phyloP scores from a whole-genome alignment of 1,140 invertebrate species.

The Hylaeus anthracinus region DNA sequence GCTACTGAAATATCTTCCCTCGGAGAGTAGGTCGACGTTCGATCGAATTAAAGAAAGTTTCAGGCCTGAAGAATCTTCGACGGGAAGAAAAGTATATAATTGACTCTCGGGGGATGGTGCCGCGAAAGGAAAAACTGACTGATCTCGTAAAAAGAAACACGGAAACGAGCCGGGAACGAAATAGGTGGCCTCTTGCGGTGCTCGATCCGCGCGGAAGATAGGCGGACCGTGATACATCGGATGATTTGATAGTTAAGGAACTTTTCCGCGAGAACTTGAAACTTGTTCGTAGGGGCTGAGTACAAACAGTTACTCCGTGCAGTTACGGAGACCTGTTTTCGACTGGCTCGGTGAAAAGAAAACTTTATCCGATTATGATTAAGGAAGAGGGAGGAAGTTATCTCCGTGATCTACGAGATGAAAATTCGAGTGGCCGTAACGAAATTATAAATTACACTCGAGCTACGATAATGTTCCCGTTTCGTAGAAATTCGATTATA shows the following conservation, averaged over 20 bases:
- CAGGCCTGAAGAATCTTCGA: too few relatives aligned
- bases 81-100: neutral
- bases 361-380: conserved; percentile 38
- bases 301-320: neutral
- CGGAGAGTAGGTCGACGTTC: too few relatives aligned
- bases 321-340: conserved; percentile 25
- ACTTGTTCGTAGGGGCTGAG: neutral
- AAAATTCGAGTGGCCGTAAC: conserved; percentile 18
- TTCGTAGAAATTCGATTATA: neutral
- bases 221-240: conserved; percentile 24
- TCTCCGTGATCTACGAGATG: conserved; percentile 26
- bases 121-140: neutral
- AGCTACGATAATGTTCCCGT: neutral
- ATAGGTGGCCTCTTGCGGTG: neutral
- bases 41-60: neutral
- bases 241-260: conserved; percentile 45
- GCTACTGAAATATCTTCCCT: too few relatives aligned
- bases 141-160: neutral
- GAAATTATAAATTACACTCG: conserved; percentile 26
- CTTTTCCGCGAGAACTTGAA: conserved; percentile 10
- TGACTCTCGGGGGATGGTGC: neutral
- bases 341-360: conserved; percentile 21
- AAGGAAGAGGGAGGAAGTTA: conserved; percentile 35
- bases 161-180: neutral
- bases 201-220: conserved; percentile 13